Base-by-base conservation (phyloP, 2,113 vertebrate genomes). In the Elanoides forficatus region DNA sequence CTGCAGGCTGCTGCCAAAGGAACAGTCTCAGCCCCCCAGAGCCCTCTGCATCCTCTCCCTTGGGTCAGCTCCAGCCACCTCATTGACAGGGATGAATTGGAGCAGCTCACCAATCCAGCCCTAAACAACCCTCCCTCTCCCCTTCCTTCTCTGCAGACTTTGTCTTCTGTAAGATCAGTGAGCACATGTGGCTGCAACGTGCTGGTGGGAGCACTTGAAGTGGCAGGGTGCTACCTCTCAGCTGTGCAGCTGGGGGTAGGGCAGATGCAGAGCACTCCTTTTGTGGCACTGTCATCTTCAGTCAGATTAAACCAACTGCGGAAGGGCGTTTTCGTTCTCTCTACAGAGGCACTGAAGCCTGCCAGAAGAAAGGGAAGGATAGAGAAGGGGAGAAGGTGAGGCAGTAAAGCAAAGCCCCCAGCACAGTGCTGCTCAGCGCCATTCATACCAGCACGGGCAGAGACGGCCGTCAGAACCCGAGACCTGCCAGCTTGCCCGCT, bases 51-150 rank as follows among this genome's bases (percentile, higher is more conserved):
- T 30, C 58, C 47, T 78, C 38, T 53, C 66, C 56, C 36, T 58
- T 70, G 42, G 36, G 73, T 62, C 87, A 81, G 45, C 68, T 81
- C 81, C 85, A 67, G 70, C 22, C 92, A 72, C 10, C 40, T 52
- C 85, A n/a, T 2, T 0, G 0, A 78, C 43, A 15, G 21, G 9
- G 38, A 68, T 16, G 29, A 71, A 32, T 0, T 19, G 25, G 30
- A 93, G 27, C 63, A 89, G 60, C 25, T 74, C 55, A 21, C 7
- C 32, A 65, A 16, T 29, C 40, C 72, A 91, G 25, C 34, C 26
- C 18, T 4, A 38, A 56, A 60, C 21, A 88, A 58, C 63, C 19
- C 16, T 88, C 10, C 52, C 34, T 59, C 40, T 79, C 40, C 45
- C 18, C 25, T 65, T 86, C 40, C 38, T 52, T 21, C 59, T 53